phyloP scores from a whole-genome alignment of 2,113 vertebrate genomes.

The Theristicus caerulescens region DNA sequence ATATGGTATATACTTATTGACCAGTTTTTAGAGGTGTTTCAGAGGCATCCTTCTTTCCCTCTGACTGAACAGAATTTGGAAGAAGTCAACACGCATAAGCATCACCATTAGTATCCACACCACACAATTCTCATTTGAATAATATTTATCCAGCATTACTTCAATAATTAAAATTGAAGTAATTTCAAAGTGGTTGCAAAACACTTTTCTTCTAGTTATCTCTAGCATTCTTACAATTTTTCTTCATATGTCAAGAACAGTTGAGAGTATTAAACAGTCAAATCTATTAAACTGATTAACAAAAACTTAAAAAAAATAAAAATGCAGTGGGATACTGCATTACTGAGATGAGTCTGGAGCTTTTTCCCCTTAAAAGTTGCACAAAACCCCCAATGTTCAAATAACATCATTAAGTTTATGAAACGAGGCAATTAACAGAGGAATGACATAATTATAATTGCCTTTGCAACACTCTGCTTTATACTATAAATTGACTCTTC shows the following conservation, averaged over 20 bases:
- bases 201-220: neutral
- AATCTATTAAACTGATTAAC: neutral
- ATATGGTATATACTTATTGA: neutral
- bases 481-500: neutral
- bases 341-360: neutral
- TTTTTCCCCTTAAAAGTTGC: neutral
- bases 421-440: neutral
- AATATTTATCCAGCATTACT: neutral
- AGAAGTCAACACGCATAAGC: neutral
- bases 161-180: neutral
- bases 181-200: neutral
- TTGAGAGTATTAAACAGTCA: neutral
- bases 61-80: neutral
- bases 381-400: neutral
- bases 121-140: neutral
- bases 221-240: neutral
- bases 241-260: neutral
- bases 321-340: neutral
- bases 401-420: neutral
- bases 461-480: neutral
- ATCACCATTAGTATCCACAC: neutral
- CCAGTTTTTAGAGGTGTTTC: neutral
- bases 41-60: neutral
- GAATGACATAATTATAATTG: neutral
- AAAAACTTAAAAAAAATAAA: neutral